phyloP scores from a whole-genome alignment of 2,113 vertebrate species.

The Phaetusa simplex region DNA sequence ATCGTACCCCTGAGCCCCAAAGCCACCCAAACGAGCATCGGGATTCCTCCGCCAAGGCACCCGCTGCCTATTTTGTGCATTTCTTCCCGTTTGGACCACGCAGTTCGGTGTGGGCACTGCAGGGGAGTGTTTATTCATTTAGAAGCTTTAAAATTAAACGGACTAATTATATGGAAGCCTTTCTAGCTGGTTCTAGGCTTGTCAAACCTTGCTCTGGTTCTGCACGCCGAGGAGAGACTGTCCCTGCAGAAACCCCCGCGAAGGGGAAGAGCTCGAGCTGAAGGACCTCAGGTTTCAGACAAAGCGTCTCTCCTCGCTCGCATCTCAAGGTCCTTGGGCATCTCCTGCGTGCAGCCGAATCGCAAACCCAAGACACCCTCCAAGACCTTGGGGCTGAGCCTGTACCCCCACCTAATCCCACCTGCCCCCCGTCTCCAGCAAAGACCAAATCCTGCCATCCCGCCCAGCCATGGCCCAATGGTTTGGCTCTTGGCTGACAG shows the following conservation, averaged over 20 bases:
- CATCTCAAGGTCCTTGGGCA: neutral
- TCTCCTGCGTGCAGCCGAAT: neutral
- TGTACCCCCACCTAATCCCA: neutral
- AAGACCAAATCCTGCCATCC: neutral
- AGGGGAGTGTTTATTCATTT: neutral
- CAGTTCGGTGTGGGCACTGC: neutral
- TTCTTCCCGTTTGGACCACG: rapidly evolving
- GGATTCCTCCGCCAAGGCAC: neutral
- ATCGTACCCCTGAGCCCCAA: neutral
- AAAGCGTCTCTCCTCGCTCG: neutral
- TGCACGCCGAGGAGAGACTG: neutral
- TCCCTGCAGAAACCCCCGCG: rapidly evolving
- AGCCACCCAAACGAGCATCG: rapidly evolving
- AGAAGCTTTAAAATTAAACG: neutral
- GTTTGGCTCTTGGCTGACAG: neutral
- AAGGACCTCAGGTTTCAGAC: neutral
- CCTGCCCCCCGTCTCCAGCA: neutral
- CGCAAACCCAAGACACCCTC: neutral
- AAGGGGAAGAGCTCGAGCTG: neutral
- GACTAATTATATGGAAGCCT: neutral
- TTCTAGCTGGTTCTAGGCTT: neutral
- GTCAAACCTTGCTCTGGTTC: neutral
- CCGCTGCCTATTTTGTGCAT: neutral
- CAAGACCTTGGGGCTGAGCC: neutral
- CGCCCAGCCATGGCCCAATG: rapidly evolving